Evolutionary conservation across 2,113 vertebrate genomes (phyloP), one percentile per base, ranked within the genome.

Genomic region (Ailuropoda melanoleuca): DNA sequence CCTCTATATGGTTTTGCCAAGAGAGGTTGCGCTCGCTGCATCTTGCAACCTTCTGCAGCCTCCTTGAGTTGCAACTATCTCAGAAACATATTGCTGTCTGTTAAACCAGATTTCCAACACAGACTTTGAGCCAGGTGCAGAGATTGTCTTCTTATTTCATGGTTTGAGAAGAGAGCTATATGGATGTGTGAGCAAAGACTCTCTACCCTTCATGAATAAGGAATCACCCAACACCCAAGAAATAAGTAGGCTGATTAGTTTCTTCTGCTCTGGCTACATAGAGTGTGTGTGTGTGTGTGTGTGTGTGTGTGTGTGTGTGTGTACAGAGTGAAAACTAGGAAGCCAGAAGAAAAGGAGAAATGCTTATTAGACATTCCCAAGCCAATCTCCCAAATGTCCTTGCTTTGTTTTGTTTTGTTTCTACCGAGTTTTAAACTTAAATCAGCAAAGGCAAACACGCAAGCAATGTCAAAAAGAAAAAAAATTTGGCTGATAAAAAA

Each of bases 361-460:
- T 91, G 70, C 50, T 82, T 81, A 70, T 58, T 81, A 78, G 92
- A 96, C 55, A 94, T 58, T 77, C 85, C 48, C 70, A 97, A 91
- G 72, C 43, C 90, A 96, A 53, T 90, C 80, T 78, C 15, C 48
- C 77, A 9, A 82, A 89, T 77, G 68, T 55, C 46, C 46, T 64
- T 66, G 43, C 88, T 90, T 94, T 93, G 64, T 86, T 91, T 83
- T 90, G 21, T 87, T 96, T 90, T 84, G n/a, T 81, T 95, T 88
- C 88, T 84, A 39, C 81, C 81, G 74, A 70, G 12, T 95, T 97
- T 97, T 93, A 93, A 97, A 92, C 46, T 84, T 70, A 97, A 97
- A 86, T 96, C 94, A 80, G 58, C 70, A 93, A 95, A 95, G 48
- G 39, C 62, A 95, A 94, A 97, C 81, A 97, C 0, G 3, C 29